Evolutionary conservation across 1,140 invertebrate species (phyloP).

Genomic region (Physella acuta): DNA sequence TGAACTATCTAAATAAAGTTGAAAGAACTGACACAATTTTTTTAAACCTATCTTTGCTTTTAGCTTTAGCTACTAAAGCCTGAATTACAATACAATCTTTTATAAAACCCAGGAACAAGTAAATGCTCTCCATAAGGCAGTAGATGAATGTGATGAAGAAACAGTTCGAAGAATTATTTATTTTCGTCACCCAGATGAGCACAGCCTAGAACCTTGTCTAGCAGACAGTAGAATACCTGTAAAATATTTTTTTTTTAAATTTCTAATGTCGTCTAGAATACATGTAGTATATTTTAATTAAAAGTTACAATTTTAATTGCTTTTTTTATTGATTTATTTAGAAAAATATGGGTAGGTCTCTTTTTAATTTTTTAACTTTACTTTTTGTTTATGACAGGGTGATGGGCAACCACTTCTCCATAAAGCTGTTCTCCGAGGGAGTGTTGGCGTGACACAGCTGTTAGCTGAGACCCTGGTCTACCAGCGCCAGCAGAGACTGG

Average conservation of each 20-base stretch:
- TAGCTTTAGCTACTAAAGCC: too few species aligned
- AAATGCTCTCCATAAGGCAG: slow-evolving; percentile 31
- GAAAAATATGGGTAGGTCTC: neutral
- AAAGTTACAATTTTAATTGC: neutral
- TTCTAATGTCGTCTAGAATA: too few species aligned
- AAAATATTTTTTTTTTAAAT: too few species aligned
- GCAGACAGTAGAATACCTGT: slow-evolving; percentile 36
- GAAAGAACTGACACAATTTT: too few species aligned
- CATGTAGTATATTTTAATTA: neutral
- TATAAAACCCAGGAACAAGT: slow-evolving; percentile 17
- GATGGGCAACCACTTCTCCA: slow-evolving; percentile 45
- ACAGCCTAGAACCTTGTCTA: slow-evolving; percentile 30
- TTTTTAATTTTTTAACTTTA: neutral
- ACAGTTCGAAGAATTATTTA: slow-evolving; percentile 33
- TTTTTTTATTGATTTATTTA: neutral
- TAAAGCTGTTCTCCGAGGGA: slow-evolving; percentile 39
- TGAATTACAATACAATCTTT: neutral
- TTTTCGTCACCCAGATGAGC: slow-evolving; percentile 30
- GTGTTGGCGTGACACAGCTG: slow-evolving; percentile 31
- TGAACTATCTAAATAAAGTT: too few species aligned
- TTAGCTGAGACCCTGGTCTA: slow-evolving; percentile 38
- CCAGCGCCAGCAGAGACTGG: slow-evolving; percentile 35
- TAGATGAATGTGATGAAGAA: slow-evolving; percentile 34
- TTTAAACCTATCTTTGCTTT: too few species aligned
- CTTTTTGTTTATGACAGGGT: too few species aligned